Percentiles rank a stretch among this genome's conserved stretches.
These are phyloP conservation scores for Acanthisitta chloris DNA, from an alignment of 2,113 vertebrate genomes.

Conservation along the genomic window DNA sequence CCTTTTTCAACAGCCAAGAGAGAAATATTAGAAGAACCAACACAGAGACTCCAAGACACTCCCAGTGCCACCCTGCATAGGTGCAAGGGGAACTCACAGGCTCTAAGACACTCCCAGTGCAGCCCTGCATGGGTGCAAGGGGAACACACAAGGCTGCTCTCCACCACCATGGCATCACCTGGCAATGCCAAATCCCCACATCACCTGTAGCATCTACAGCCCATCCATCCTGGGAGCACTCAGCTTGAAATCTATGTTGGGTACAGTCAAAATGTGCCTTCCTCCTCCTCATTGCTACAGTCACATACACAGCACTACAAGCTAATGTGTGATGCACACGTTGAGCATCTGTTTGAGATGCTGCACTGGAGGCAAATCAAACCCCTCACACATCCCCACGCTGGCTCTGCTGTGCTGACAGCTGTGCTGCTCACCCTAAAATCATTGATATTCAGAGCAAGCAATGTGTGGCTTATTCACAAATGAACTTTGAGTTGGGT, in stretches of 20 bases:
- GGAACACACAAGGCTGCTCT: no score
- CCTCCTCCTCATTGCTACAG: background rate
- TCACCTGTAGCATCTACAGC: no score
- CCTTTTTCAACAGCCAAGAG: background rate
- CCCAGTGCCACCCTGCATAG: background rate
- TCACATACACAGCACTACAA: accelerated
- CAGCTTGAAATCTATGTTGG: background rate
- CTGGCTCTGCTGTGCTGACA: background rate
- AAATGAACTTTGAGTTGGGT: background rate
- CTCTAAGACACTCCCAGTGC: no score
- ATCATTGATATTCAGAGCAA: background rate
- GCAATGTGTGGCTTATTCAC: background rate
- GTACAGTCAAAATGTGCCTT: background rate
- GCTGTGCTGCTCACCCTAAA: background rate
- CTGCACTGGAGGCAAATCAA: background rate
- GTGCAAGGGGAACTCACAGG: no score
- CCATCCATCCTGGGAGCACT: background rate
- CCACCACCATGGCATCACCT: background rate
- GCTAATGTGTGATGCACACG: background rate
- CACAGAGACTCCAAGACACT: accelerated
- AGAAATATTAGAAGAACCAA: background rate
- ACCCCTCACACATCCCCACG: accelerated
- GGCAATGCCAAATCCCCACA: background rate
- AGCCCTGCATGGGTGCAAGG: no score
- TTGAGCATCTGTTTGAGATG: background rate